Percentiles rank a stretch among this genome's conserved stretches.
These are phyloP conservation scores for Beroe ovata DNA, from an alignment of 37 sponge, comb jelly and placozoan genomes.

Conservation along the genomic window DNA sequence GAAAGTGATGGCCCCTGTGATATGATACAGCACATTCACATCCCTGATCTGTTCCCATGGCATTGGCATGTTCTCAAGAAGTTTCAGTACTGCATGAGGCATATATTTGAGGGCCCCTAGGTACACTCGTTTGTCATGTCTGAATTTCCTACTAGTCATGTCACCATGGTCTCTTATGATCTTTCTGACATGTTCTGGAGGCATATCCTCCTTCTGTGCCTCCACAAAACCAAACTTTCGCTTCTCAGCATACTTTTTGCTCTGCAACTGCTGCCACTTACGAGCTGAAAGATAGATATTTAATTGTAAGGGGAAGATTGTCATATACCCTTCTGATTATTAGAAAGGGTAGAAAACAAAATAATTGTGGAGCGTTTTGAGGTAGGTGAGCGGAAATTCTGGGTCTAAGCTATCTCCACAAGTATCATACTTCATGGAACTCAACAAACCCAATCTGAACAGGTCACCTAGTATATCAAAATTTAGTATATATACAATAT, in stretches of 20 bases:
- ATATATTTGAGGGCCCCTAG: conserved; percentile 99
- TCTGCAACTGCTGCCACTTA: conserved; percentile 99
- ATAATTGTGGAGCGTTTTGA: too few relatives aligned
- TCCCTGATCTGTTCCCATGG: conserved; percentile 99
- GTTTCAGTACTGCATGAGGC: conserved; percentile 99
- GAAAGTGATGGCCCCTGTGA: conserved; percentile 99
- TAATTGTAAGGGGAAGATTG: conserved; percentile 1
- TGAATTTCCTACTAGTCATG: conserved; percentile 97
- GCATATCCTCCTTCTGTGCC: conserved; percentile 99
- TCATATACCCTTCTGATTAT: too few relatives aligned
- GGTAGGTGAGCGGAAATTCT: too few relatives aligned
- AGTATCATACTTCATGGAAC: too few relatives aligned
- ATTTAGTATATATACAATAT: too few relatives aligned
- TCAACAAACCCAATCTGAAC: too few relatives aligned
- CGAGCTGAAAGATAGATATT: conserved; percentile 82
- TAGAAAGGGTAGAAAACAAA: not conserved
- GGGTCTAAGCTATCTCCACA: too few relatives aligned
- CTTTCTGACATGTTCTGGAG: conserved; percentile 98
- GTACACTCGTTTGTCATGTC: conserved; percentile 98
- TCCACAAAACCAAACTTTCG: conserved; percentile 98
- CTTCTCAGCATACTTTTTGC: conserved; percentile 96
- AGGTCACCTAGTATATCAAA: too few relatives aligned
- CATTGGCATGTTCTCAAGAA: conserved; percentile 99
- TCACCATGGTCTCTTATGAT: conserved; percentile 99
- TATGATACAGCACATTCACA: conserved; percentile 93